Evolutionary conservation across 1,140 invertebrate species (phyloP).

Genomic region (Caenorhabditis brenneri): DNA sequence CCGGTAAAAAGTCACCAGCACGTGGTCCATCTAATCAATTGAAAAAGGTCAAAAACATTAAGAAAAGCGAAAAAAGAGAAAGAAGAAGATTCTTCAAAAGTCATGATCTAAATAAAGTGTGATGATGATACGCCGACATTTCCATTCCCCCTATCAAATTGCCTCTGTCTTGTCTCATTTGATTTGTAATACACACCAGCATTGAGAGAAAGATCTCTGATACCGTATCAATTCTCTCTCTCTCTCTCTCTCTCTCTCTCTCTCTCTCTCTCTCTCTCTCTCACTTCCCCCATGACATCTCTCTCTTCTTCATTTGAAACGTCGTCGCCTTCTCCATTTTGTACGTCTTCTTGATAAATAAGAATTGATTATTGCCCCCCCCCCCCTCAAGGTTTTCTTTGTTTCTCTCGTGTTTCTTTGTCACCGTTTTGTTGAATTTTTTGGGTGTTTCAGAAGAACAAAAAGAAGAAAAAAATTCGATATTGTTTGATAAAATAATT

Average conservation of each 20-base stretch:
- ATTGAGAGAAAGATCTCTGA: slow-evolving; percentile 9
- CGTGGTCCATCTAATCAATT: too few species aligned
- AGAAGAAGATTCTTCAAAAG: too few species aligned
- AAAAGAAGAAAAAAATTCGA: too few species aligned
- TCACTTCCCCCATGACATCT: neutral
- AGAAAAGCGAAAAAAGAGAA: too few species aligned
- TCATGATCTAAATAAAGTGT: too few species aligned
- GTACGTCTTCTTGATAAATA: neutral
- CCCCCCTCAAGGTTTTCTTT: neutral
- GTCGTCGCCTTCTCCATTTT: neutral
- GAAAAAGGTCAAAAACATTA: too few species aligned
- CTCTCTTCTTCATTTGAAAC: neutral
- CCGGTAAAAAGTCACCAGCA: too few species aligned
- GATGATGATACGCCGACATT: too few species aligned
- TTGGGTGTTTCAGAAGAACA: too few species aligned
- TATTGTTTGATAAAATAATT: too few species aligned
- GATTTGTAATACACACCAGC: slow-evolving; percentile 7
- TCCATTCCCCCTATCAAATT: too few species aligned
- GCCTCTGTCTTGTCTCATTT: neutral
- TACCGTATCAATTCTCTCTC: neutral
- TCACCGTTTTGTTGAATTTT: neutral
- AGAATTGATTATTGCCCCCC: neutral
- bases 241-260: neutral
- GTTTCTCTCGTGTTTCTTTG: neutral
- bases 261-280: neutral